Evolutionary conservation across 2,113 vertebrate genomes (phyloP).

Genomic region (Misgurnus anguillicaudatus): DNA sequence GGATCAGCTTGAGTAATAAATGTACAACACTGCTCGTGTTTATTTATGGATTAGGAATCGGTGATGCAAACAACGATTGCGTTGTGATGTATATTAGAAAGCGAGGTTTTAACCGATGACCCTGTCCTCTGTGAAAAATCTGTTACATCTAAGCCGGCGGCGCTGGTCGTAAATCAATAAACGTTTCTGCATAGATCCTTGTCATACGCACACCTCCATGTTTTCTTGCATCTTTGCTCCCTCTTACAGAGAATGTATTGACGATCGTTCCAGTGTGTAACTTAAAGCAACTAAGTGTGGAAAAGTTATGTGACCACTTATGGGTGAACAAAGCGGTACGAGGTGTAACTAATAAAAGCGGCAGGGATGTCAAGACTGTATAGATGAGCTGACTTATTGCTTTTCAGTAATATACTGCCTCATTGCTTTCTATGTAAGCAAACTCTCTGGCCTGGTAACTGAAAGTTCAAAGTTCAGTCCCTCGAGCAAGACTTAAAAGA

Average conservation of each 20-base stretch:
- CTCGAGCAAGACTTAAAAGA: neutral
- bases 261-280: neutral
- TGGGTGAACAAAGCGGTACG: neutral
- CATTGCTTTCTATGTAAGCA: neutral
- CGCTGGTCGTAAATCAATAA: slow-evolving; percentile 48
- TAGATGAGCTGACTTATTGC: neutral
- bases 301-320: neutral
- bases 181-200: slow-evolving; percentile 28
- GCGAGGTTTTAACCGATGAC: slow-evolving; percentile 5
- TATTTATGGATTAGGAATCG: slow-evolving; percentile 48
- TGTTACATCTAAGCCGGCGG: slow-evolving; percentile 37
- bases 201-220: neutral
- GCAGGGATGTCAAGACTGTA: neutral
- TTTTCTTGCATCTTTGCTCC: neutral
- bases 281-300: neutral
- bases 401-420: neutral
- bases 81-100: slow-evolving; percentile 49
- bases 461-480: neutral
- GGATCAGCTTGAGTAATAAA: slow-evolving; percentile 46
- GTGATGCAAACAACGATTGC: slow-evolving; percentile 45
- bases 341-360: neutral
- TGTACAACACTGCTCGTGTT: slow-evolving; percentile 39
- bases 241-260: neutral
- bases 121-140: slow-evolving; percentile 43
- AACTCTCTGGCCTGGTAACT: neutral